Conservation (phyloP, 2,113 vertebrate species). For the Catharus minimus region DNA sequence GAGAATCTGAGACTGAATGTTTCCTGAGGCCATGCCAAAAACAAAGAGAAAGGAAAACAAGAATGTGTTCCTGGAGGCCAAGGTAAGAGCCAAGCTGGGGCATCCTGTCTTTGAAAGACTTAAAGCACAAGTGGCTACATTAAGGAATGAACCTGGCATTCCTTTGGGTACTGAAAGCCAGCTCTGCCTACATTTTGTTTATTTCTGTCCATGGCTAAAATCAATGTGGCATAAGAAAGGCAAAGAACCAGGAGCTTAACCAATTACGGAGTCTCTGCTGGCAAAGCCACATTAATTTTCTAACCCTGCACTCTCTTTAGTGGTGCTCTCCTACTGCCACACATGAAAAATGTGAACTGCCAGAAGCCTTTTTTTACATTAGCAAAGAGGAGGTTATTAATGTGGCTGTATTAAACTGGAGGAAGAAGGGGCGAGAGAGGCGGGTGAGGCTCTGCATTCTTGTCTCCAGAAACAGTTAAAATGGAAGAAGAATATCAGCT, state of each 20-base stretch:
- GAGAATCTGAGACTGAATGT: neutral
- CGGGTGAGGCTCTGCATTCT: neutral
- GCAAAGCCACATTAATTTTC: neutral
- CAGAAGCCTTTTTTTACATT: neutral
- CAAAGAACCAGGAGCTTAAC: slow-evolving; percentile 12
- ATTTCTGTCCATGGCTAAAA: neutral
- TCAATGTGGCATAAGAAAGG: neutral
- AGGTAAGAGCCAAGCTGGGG: slow-evolving; percentile 14
- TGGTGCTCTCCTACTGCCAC: neutral
- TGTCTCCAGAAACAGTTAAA: neutral
- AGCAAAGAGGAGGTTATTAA: neutral
- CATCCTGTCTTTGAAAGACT: neutral
- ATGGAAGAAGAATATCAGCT: neutral
- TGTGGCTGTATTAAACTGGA: neutral
- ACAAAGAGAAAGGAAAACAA: neutral
- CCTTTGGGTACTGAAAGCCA: neutral
- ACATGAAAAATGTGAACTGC: neutral
- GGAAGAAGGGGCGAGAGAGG: neutral
- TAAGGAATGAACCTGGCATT: neutral
- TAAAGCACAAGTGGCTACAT: neutral
- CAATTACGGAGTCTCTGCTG: neutral
- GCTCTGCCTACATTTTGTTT: neutral
- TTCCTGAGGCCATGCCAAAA: neutral
- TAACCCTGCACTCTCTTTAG: neutral
- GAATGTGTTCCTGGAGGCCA: neutral